Evolutionary conservation across 2,113 vertebrate species (phyloP).

Genomic region (Gyps fulvus): DNA sequence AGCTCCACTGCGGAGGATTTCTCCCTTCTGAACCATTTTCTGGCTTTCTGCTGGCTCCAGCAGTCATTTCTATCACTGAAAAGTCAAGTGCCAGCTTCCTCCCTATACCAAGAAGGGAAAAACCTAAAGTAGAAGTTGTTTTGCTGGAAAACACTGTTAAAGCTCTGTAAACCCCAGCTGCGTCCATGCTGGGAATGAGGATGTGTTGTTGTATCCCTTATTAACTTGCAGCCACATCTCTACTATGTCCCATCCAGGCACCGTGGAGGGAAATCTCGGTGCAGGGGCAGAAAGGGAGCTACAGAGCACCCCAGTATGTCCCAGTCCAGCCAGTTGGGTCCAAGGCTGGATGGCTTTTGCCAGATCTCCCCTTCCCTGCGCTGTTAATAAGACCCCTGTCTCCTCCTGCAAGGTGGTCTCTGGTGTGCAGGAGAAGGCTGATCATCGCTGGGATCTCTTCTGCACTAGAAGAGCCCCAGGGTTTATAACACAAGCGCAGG

Average conservation of each 20-base stretch:
- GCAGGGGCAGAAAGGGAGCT: not conserved
- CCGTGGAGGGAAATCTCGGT: not conserved
- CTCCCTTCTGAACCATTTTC: not conserved
- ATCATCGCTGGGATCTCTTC: not conserved
- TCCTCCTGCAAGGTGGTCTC: not conserved
- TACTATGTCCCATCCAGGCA: not conserved
- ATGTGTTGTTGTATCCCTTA: not conserved
- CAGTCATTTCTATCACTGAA: not conserved
- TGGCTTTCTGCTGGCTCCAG: not conserved
- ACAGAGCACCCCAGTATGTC: not conserved
- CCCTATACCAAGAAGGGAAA: not conserved
- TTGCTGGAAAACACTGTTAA: not conserved
- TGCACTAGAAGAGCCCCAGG: not conserved
- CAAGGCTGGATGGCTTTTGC: not conserved
- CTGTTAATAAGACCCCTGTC: fast-evolving
- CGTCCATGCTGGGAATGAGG: not conserved
- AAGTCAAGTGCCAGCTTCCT: not conserved
- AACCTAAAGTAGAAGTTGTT: not conserved
- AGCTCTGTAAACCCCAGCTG: not conserved
- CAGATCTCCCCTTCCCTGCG: not conserved
- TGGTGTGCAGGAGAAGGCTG: fast-evolving
- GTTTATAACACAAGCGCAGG: not conserved
- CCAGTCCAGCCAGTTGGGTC: fast-evolving
- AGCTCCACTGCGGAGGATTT: not conserved
- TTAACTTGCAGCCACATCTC: not conserved